A percentile compares a stretch with the other conserved stretches of the same genome.
Evolutionary conservation across 2,797 vertebrate species (phyloP).

Genomic region (Helarctos malayanus): DNA sequence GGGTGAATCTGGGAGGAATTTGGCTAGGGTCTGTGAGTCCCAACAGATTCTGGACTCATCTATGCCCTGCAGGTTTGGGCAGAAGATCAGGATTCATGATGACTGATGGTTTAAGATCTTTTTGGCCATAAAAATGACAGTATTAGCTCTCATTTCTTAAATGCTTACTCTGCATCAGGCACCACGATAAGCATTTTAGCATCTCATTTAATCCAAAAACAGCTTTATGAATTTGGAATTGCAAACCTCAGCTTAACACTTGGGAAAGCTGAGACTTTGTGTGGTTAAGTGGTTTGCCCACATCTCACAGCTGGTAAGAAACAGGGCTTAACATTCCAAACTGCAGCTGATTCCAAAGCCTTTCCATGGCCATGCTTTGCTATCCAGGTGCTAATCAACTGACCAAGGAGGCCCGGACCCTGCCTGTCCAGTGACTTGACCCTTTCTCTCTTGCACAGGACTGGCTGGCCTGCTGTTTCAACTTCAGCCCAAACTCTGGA

Average conservation of each 20-base stretch:
- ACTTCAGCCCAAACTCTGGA: neutral
- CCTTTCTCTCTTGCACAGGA: neutral
- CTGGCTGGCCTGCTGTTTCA: neutral
- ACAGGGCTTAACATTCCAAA: neutral
- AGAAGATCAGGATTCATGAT: neutral
- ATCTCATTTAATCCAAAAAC: constrained; percentile 58
- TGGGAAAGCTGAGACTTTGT: neutral
- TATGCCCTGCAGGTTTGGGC: neutral
- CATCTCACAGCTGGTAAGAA: neutral
- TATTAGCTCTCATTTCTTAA: constrained; percentile 13
- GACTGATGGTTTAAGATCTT: neutral
- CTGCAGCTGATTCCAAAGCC: neutral
- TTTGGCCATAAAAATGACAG: neutral
- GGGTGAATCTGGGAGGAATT: neutral
- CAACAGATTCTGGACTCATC: neutral
- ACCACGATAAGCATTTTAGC: neutral
- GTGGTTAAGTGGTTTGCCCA: neutral
- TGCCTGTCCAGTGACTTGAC: neutral
- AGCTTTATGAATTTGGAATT: neutral
- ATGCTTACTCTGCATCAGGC: neutral
- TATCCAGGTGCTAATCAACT: neutral
- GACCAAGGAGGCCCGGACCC: neutral
- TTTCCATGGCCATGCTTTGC: neutral
- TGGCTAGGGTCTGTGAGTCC: neutral
- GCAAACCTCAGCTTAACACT: neutral